These are phyloP conservation scores for Ataeniobius toweri DNA, from an alignment of 2,797 vertebrate genomes.

Conservation along the genomic window DNA sequence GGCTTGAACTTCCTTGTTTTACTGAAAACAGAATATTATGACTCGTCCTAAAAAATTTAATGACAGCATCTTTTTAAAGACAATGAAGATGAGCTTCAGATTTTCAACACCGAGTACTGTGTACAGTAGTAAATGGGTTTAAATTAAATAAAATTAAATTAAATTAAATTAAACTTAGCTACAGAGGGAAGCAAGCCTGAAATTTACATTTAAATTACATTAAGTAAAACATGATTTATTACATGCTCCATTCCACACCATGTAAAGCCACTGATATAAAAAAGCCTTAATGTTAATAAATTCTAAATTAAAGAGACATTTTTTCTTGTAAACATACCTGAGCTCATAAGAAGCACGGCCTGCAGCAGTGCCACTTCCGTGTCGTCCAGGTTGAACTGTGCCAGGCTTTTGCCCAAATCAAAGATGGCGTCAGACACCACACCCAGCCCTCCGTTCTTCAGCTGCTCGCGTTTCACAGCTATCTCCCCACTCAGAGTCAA, in stretches of 20 bases:
- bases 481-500: constrained; percentile 93
- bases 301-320: background rate
- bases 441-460: constrained; percentile 92
- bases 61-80: no score
- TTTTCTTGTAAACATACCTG: constrained; percentile 72
- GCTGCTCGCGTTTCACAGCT: constrained; percentile 91
- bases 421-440: constrained; percentile 95
- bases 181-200: background rate
- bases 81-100: background rate
- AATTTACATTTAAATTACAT: constrained; percentile 38
- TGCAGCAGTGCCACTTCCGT: constrained; percentile 93
- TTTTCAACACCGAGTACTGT: background rate
- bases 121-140: background rate
- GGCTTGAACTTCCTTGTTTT: no score
- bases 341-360: constrained; percentile 94
- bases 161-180: background rate
- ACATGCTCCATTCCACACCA: background rate
- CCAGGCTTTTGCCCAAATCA: constrained; percentile 92
- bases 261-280: background rate
- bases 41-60: no score
- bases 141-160: background rate
- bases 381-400: constrained; percentile 94
- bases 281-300: background rate
- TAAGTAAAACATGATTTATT: background rate
- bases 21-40: no score